Base-by-base conservation (phyloP, 2,113 vertebrate species). In the Bombycilla garrulus region DNA sequence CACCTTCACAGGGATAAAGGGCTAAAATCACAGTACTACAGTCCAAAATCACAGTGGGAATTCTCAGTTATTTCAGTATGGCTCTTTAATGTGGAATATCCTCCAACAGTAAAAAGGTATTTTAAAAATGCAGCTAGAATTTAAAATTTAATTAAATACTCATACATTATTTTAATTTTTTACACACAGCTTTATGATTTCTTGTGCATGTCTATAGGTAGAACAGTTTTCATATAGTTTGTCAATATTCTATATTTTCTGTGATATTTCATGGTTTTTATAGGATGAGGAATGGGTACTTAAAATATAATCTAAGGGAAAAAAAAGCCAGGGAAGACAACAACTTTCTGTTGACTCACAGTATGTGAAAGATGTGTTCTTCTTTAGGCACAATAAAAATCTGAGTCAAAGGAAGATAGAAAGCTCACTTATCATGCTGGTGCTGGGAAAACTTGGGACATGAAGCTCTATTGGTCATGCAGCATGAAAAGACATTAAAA, bases 1-100 rank as follows among this genome's bases (percentile, higher is more conserved):
- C 78, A 54, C 24, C 16, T 47, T 77, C 90, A 69, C 29, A 33
- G 28, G 58, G 35, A 91, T 95, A 90, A 97, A 96, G 26, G 15
- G n/a, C 53, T 71, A 50, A 57, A 16, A 88, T 70, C 76, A 92
- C 54, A 94, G 36, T 48, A 87, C 3, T 25, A 35, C 9, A 20
- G 5, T 64, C 38, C 5, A 12, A 57, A 88, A 87, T 10, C 57
- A 85, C 47, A 86, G 31, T 42, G 13, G 26, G 45, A 89, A 77
- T 25, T 25, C 40, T 61, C 51, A 24, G 12, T 57, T 87, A 48
- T 67, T 92, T 78, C 51, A 53, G 5, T 31, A 14, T 47, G 28
- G 15, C 24, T 82, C 15, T 10, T 53, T 85, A 62, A 12, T 85
- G 61, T 35, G 31, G 19, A 58, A 88, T 88, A 5, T 54, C 22